phyloP scores from a whole-genome alignment of 2,113 vertebrate genomes.

The Butastur rufipennis region DNA sequence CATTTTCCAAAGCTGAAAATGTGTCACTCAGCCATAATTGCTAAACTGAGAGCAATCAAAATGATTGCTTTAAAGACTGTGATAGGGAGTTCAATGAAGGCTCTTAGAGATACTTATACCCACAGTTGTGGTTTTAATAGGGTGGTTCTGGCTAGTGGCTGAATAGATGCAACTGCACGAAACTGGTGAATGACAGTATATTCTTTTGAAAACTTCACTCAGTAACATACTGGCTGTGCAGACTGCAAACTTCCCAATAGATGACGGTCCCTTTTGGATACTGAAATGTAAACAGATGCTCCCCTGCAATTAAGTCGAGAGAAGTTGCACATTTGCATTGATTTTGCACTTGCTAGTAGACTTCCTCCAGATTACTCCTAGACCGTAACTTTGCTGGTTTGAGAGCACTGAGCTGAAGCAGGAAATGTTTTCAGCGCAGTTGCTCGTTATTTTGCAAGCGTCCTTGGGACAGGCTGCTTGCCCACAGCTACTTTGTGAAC shows the following conservation, averaged over 20 bases:
- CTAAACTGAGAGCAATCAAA: background rate
- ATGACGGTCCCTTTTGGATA: accelerated
- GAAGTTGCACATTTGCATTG: background rate
- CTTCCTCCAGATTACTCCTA: background rate
- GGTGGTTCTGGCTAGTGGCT: background rate
- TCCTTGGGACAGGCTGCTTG: background rate
- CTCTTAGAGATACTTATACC: background rate
- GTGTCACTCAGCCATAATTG: background rate
- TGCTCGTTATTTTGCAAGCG: background rate
- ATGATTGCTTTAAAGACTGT: background rate
- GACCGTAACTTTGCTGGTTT: background rate
- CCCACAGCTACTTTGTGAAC: background rate
- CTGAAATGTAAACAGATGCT: background rate
- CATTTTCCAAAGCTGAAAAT: background rate
- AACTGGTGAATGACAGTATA: background rate
- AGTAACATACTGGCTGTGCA: background rate
- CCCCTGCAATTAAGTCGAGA: background rate
- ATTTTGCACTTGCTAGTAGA: background rate
- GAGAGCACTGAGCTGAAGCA: background rate
- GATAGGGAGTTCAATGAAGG: background rate
- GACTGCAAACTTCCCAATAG: background rate
- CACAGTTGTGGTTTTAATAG: background rate
- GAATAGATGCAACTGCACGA: background rate
- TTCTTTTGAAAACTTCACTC: background rate
- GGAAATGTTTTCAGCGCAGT: background rate